Conservation (phyloP, 2,113 vertebrate species). For the Maylandia zebra region DNA sequence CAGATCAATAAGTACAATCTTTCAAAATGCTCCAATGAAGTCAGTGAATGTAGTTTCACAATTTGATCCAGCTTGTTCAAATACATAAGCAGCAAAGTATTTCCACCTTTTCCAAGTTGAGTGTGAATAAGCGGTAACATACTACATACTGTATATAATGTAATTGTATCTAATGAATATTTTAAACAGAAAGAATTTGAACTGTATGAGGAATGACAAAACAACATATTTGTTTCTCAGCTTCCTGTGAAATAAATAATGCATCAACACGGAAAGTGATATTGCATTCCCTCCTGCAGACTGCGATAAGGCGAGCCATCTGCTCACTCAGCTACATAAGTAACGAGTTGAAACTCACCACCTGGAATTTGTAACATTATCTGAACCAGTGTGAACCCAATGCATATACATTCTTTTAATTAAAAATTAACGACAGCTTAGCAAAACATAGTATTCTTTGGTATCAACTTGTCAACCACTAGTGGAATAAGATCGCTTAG, state of each 20-base stretch:
- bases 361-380: neutral
- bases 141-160: neutral
- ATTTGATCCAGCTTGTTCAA: neutral
- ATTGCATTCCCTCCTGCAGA: neutral
- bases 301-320: conserved; percentile 33
- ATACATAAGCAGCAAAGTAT: neutral
- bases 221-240: conserved; percentile 16
- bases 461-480: neutral
- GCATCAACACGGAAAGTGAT: conserved; percentile 55
- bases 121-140: neutral
- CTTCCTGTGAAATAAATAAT: conserved; percentile 54
- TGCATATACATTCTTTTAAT: neutral
- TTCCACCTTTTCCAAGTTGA: neutral
- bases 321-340: conserved; percentile 5
- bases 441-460: neutral
- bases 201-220: neutral
- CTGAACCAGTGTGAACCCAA: neutral
- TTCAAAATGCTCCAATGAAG: neutral
- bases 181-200: neutral
- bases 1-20: neutral
- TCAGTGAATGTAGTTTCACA: neutral
- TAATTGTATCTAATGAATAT: neutral
- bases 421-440: neutral
- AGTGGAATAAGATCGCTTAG: neutral
- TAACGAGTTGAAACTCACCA: neutral